These are phyloP conservation scores for Hesperophylax magnus DNA, from an alignment of 1,140 invertebrate genomes.

Conservation along the genomic window DNA sequence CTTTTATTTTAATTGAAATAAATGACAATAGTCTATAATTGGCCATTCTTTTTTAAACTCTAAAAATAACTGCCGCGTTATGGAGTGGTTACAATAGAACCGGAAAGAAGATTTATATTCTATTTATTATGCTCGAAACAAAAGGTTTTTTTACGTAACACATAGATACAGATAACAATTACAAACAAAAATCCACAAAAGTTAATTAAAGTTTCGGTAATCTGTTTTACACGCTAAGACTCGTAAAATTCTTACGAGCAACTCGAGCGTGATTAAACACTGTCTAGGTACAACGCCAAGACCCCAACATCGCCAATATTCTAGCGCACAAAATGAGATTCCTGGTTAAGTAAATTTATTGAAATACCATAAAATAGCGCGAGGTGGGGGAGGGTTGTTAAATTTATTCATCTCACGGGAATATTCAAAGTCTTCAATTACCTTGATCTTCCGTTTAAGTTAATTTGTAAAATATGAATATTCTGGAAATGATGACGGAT, in stretches of 20 bases:
- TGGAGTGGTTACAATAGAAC: not conserved
- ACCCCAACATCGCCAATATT: too few relatives aligned
- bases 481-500: too few relatives aligned
- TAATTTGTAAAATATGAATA: too few relatives aligned
- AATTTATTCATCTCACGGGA: too few relatives aligned
- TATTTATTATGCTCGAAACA: not conserved
- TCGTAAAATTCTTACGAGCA: not conserved
- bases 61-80: not conserved
- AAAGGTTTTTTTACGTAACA: not conserved
- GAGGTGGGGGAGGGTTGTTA: too few relatives aligned
- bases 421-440: too few relatives aligned
- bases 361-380: too few relatives aligned
- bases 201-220: not conserved
- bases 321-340: too few relatives aligned
- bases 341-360: too few relatives aligned
- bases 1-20: too few relatives aligned
- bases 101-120: slow-evolving; percentile 1
- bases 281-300: too few relatives aligned
- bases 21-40: not conserved
- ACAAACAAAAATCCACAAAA: not conserved
- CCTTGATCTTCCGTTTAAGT: too few relatives aligned
- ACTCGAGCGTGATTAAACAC: not conserved
- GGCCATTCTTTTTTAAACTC: not conserved
- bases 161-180: not conserved
- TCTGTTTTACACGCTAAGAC: not conserved